Conservation (phyloP, 2,113 vertebrate genomes). For the Forbesichthys papilliferus region DNA sequence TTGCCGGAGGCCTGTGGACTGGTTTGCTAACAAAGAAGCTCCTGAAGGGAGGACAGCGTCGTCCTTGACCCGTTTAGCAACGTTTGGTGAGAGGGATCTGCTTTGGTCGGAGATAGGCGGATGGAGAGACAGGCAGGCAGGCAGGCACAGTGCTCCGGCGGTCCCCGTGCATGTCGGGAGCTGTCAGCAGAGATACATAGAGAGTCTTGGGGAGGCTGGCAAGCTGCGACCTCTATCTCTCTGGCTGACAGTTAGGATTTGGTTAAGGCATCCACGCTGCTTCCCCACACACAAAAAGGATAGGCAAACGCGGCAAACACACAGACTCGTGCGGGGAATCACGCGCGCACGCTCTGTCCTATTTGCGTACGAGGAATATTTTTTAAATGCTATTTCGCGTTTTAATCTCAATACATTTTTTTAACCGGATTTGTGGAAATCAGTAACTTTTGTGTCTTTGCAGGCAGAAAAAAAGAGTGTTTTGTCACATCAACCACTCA, state of each 20-base stretch:
- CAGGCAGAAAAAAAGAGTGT: constrained; percentile 6
- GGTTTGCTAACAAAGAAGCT: constrained; percentile 32
- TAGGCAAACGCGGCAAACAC: constrained; percentile 16
- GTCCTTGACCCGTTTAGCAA: constrained; percentile 63
- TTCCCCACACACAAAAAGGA: not conserved
- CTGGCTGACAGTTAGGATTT: constrained; percentile 61
- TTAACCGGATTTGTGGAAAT: constrained; percentile 61
- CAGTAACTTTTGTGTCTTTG: constrained; percentile 30
- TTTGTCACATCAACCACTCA: constrained; percentile 26
- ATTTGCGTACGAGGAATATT: constrained; percentile 36
- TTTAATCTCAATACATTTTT: constrained; percentile 35
- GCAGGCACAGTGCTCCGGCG: constrained; percentile 14
- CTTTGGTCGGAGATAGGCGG: constrained; percentile 47
- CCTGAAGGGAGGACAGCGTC: constrained; percentile 14
- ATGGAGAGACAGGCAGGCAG: constrained; percentile 27
- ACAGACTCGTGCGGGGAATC: constrained; percentile 18
- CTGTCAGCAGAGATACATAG: constrained; percentile 65
- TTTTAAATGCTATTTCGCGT: constrained; percentile 45
- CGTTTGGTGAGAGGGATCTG: constrained; percentile 25
- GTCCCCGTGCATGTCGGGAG: constrained; percentile 44
- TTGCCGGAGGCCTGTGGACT: constrained; percentile 14
- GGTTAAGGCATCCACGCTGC: not conserved
- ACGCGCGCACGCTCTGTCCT: constrained; percentile 20
- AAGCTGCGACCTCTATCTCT: constrained; percentile 59
- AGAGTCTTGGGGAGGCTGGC: constrained; percentile 49